Base-by-base conservation (phyloP, 2,797 vertebrate genomes). In the Smutsia temminckii region DNA sequence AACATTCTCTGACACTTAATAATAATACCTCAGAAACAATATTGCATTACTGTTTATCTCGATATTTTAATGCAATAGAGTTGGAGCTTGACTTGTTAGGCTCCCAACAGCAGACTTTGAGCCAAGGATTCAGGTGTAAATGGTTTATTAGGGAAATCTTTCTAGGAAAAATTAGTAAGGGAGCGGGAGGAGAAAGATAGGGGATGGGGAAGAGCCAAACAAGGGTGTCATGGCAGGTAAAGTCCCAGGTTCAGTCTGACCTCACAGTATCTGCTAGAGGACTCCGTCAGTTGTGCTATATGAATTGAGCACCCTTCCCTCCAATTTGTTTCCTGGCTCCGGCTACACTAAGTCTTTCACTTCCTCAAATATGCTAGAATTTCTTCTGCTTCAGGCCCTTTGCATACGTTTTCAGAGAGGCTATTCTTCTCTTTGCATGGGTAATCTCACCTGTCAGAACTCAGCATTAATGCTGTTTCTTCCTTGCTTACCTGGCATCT, bases 11-110 rank as follows among this genome's bases (percentile, higher is more conserved):
- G 81, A 83, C 66, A 95, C 29, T 95, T 88, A 78, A 85, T 90
- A 96, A 94, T 79, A 92, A 94, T 89, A 83, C 21, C 25, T 79
- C 74, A 29, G 55, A 94, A 97, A 95, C 57, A 96, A 91, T 91
- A 75, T 32, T 91, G n/a, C 37, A 29, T 49, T 72, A 23, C 37
- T 85, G 6, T 61, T 80, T 86, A 83, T 86, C 53, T 94, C 12
- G 69, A 27, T 55, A 55, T 57, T 94, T 96, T 93, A 49, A 81
- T 27, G 25, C 61, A 80, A n/a, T 77, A 18, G 9, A 29, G 8
- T 69, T 32, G 21, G 2, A 74, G 13, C 49, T 42, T 59, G 5
- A 71, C 46, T 91, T 84, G 37, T 55, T 79, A 46, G 0, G 75
- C 6, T 94, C 46, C 32, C 25, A 4, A 84, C 91, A 85, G 32